Percentiles rank a stretch among this genome's conserved stretches.
These are phyloP conservation scores for Agrotis clavis DNA, from an alignment of 2,888 invertebrate species.

Conservation along the genomic window DNA sequence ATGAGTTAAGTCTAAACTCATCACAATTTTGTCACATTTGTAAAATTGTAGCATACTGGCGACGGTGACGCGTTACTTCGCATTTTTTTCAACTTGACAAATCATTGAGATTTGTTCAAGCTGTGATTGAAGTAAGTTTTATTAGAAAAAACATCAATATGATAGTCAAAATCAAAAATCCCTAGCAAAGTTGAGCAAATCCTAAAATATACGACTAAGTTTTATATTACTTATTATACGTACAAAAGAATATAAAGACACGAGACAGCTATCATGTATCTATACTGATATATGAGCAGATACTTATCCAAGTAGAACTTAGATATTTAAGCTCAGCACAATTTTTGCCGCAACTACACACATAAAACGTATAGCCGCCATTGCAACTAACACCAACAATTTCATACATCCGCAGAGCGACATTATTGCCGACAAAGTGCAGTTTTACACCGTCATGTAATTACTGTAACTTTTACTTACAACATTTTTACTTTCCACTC, in stretches of 20 bases:
- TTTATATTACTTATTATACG: too few species aligned
- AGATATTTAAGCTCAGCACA: background rate
- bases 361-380: background rate
- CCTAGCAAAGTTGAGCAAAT: background rate
- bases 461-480: constrained; percentile 78
- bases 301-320: background rate
- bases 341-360: background rate
- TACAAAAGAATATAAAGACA: background rate
- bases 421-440: constrained; percentile 48
- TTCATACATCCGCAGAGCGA: constrained; percentile 8
- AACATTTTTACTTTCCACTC: constrained; percentile 83
- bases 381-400: constrained; percentile 15
- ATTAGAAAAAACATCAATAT: background rate
- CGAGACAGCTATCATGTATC: background rate
- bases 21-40: background rate
- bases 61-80: background rate
- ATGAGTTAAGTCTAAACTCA: background rate
- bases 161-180: background rate
- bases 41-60: too few species aligned
- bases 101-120: background rate
- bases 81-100: background rate
- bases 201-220: too few species aligned
- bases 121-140: background rate
- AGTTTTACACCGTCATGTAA: constrained; percentile 67
- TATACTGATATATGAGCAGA: background rate